phyloP scores from a whole-genome alignment of 2,888 invertebrate species.

The Geophilus truncorum region DNA sequence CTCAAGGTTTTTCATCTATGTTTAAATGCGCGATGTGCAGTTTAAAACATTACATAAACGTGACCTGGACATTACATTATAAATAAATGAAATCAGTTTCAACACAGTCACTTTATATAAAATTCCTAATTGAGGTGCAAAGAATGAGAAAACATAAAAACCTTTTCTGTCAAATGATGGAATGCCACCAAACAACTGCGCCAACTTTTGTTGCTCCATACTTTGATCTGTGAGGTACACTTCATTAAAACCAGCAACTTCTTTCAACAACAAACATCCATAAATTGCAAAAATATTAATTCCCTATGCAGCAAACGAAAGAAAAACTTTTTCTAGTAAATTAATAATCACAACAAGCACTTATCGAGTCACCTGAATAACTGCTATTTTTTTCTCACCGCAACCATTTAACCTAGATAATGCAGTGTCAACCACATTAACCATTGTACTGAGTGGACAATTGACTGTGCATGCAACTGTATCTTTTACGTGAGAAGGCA shows the following conservation, averaged over 20 bases:
- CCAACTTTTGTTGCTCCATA: slow-evolving; percentile 37
- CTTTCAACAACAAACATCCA: slow-evolving; percentile 38
- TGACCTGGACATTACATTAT: too few relatives aligned
- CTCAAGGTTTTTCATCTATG: too few relatives aligned
- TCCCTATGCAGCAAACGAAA: slow-evolving; percentile 36
- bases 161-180: slow-evolving; percentile 35
- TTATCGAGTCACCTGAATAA: slow-evolving; percentile 37
- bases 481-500: slow-evolving; percentile 39
- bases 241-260: slow-evolving; percentile 37
- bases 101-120: too few relatives aligned
- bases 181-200: slow-evolving; percentile 38
- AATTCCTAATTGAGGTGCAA: too few relatives aligned
- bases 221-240: slow-evolving; percentile 38
- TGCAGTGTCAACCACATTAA: slow-evolving; percentile 39
- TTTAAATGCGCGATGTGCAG: too few relatives aligned
- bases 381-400: slow-evolving; percentile 36
- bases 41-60: too few relatives aligned
- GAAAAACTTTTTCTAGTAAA: too few relatives aligned
- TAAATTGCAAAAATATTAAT: slow-evolving; percentile 39
- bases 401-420: slow-evolving; percentile 30
- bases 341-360: too few relatives aligned
- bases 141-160: not conserved
- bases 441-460: slow-evolving; percentile 42
- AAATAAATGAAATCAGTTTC: too few relatives aligned
- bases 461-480: slow-evolving; percentile 40